Base-by-base conservation (phyloP, 2,113 vertebrate genomes). In the Willisornis vidua region DNA sequence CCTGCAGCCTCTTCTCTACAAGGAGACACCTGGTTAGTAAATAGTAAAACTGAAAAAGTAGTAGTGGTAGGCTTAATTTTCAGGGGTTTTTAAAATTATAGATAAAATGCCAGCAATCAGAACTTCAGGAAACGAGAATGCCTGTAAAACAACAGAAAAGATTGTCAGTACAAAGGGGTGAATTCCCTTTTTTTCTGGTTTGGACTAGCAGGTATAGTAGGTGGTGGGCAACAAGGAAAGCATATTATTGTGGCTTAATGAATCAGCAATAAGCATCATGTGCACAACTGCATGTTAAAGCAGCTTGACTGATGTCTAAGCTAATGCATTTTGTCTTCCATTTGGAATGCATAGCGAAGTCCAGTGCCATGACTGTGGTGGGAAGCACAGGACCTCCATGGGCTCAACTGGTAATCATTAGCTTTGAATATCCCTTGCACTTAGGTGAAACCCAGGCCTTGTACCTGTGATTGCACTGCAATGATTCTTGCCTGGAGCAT, bases 401-500 rank as follows among this genome's bases (percentile, higher is more conserved):
- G 63, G 49, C 74, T 49, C 49, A 20, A 1, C 28, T 10, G 25
- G 45, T 14, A 45, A 45, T 33, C 22, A 3, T n/a, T 12, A 24
- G 28, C 11, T 59, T 33, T 1, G 0, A 52, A 48, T 29, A 20
- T 37, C 37, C 61, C 37, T 70, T 1, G 0, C 5, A 1, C 23
- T 45, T 18, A 25, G 31, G 37, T 9, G 46, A 28, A 33, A 31
- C 37, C 43, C 18, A 12, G 23, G 14, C 51, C 54, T 74, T 7
- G 18, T 9, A 25, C 24, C n/a, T 85, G 23, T 33, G 61, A 39
- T 39, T 43, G 33, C 23, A 45, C 43, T 24, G 24, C 4, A 49
- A 39, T 29, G 12, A 31, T 46, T 67, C 51, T 28, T 49, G 35
- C 31, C 67, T 79, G 67, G 26, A 76, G 24, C 45, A 25, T 67